Evolutionary conservation across 2,888 invertebrate species (phyloP), one percentile per base, ranked within the genome.

Genomic region (Caradrina kadenii): DNA sequence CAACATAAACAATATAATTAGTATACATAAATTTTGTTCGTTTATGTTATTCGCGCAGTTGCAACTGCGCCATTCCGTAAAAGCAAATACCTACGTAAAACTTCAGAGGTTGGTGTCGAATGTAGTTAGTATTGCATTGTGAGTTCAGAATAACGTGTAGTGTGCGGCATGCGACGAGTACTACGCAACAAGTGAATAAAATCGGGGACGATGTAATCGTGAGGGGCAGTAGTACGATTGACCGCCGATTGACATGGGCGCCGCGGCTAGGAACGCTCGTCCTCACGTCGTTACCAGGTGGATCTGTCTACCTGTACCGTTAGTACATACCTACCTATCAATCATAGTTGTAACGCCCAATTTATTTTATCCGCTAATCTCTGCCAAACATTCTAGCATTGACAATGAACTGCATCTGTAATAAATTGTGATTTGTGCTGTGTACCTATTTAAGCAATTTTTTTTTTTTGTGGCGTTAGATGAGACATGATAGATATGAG

Each of bases 201-300:
- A 93, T 92, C 91, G 87, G 87, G 82, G 86, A 89, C 92, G 88
- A 88, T 90, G 88, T 86, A 88, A 89, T 87, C 79, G 88, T 83
- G 90, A 86, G 90, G 85, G 88, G 88, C 93, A 94, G 93, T 86
- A 45, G 86, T 86, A 84, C 86, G 84, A 91, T 93, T 90, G 93
- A 89, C 86, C 90, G 91, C 87, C 86, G 86, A 87, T 89, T 92
- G 94, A 91, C 89, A 96, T 96, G 96, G 96, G 96, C 85, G 95
- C 94, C 78, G 93, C 96, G 70, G 93, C 94, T 83, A 96, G 85
- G 86, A 94, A 94, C 92, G 91, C 96, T 73, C 93, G 96, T 56
- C 96, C 95, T n/a, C 93, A 95, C 91, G 94, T 95, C 75, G 93
- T 96, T 76, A 91, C 93, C 88, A 90, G 96, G 88, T 96, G 96